Evolutionary conservation across 2,113 vertebrate species (phyloP).

Genomic region (Phalacrocorax carbo): DNA sequence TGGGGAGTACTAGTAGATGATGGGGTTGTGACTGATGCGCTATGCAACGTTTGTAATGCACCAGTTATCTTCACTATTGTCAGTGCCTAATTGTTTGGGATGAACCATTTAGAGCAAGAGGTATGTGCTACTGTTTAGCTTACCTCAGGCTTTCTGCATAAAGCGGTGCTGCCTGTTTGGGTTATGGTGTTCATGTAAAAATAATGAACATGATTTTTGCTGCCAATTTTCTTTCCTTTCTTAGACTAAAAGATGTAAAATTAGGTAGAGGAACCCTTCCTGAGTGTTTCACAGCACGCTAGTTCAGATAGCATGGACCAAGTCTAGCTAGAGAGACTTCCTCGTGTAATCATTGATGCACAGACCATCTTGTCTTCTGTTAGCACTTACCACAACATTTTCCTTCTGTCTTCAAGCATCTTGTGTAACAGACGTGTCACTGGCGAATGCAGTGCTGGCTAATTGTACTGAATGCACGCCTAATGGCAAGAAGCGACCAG

Average conservation of each 20-base stretch:
- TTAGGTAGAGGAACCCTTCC: not conserved
- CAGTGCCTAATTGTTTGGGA: not conserved
- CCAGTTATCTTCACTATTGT: not conserved
- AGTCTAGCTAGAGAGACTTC: not conserved
- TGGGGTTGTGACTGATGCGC: not conserved
- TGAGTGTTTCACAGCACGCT: not conserved
- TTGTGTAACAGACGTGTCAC: rapidly evolving
- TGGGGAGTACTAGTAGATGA: not conserved
- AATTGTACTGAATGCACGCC: not conserved
- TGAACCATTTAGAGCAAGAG: not conserved
- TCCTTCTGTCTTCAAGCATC: not conserved
- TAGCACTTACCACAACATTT: not conserved
- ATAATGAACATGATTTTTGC: not conserved
- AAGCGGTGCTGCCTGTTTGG: not conserved
- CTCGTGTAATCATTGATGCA: not conserved
- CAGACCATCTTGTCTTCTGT: not conserved
- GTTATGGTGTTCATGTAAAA: not conserved
- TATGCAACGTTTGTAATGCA: rapidly evolving
- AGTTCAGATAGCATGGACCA: not conserved
- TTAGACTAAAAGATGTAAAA: not conserved
- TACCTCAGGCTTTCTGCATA: not conserved
- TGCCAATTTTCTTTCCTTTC: not conserved
- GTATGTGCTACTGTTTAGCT: too few species aligned
- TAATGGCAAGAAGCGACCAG: not conserved
- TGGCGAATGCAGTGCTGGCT: not conserved